Evolutionary conservation across 2,888 invertebrate species (phyloP), one percentile per base, ranked within the genome.

Genomic region (Microctonus brassicae): DNA sequence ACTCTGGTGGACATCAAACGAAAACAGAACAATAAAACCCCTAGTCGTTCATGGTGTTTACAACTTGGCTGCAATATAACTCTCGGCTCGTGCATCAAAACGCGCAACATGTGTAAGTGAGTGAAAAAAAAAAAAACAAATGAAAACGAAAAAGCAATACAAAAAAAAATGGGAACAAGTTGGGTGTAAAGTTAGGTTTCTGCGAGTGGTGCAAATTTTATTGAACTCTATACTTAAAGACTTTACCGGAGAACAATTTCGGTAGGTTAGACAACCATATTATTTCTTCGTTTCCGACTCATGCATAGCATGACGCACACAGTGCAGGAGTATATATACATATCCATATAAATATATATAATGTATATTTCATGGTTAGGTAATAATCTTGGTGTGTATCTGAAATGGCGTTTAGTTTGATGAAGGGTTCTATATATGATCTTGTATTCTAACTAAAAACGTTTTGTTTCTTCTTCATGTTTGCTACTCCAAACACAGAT

Each of bases 371-470:
- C 66, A 65, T 70, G 36, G 73, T 67, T 53, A 67, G 33, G 52
- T 69, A 81, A 81, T 80, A 80, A 82, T 81, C 80, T 79, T 79
- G 79, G 78, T 80, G 80, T 80, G 81, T 79, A 82, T 83, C 82
- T 80, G 76, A 78, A 76, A 78, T 79, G 81, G 81, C 84, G 78
- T 86, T 86, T 85, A 86, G 82, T 78, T 79, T 86, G 84, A 87
- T 87, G 84, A 86, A 82, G 81, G 86, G 86, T 86, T 86, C 86
- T 86, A 86, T 84, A 86, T 86, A 82, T 83, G 78, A 77, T 74
- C 77, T 77, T 61, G 58, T 68, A 66, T 72, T 70, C 69, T 58
- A 55, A 55, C 61, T n/a, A n/a, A n/a, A n/a, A n/a, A 5, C 61
- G 20, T 52, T 47, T 34, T 58, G 34, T 64, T 57, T 53, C 29